phyloP scores from a whole-genome alignment of 2,797 vertebrate species.

The Acestrorhynchus altus region DNA sequence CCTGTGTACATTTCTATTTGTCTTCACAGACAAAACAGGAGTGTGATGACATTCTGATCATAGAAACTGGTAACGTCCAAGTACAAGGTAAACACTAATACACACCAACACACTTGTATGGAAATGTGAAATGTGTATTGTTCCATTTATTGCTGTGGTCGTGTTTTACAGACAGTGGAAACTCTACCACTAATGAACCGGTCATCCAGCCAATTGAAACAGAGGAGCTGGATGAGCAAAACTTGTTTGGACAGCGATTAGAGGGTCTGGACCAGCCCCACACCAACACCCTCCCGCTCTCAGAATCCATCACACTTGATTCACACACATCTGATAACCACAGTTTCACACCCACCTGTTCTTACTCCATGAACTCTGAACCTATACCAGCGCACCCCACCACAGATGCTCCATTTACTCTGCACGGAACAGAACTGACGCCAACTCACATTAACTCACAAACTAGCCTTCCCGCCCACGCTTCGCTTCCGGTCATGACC shows the following conservation, averaged over 20 bases:
- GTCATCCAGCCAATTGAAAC: not conserved
- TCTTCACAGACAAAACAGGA: conserved; percentile 30
- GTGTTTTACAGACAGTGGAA: conserved; percentile 1
- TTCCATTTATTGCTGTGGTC: not conserved
- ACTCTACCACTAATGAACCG: not conserved
- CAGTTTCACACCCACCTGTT: conserved; percentile 2
- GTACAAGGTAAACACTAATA: conserved; percentile 6
- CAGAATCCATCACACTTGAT: not conserved
- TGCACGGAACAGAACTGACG: not conserved
- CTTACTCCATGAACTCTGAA: conserved; percentile 5
- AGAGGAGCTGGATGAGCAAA: conserved; percentile 4
- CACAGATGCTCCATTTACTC: not conserved
- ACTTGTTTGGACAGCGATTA: conserved; percentile 11
- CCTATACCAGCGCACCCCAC: not conserved
- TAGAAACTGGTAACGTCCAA: conserved; percentile 1
- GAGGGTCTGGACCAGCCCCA: conserved; percentile 5
- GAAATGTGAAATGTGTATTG: not conserved
- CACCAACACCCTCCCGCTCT: not conserved
- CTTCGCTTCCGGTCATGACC: not conserved
- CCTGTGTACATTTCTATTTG: not conserved
- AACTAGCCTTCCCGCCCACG: not conserved
- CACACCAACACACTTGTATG: not conserved
- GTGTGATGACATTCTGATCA: conserved; percentile 24
- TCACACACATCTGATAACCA: conserved; percentile 13
- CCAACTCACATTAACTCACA: not conserved